Base-by-base conservation (phyloP, 2,797 vertebrate species). In the Synanceia verrucosa region DNA sequence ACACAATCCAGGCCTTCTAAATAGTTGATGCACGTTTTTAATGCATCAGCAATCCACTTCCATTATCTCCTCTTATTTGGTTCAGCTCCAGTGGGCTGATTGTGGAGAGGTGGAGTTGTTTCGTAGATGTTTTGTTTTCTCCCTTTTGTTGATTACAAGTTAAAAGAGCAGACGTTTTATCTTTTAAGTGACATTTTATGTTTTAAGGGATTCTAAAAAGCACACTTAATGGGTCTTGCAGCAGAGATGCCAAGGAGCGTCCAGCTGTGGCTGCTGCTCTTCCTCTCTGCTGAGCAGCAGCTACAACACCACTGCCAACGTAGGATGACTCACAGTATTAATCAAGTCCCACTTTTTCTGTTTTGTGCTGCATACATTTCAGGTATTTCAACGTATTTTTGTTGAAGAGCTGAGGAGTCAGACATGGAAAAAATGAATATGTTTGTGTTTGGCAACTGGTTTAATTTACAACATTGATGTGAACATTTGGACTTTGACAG, bases 11-110 rank as follows among this genome's bases (percentile, higher is more conserved):
- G 57, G 39, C 55, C 60, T 73, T 79, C 56, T 86, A 72, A 90
- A 87, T 81, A 78, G 61, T 88, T 86, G 73, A 88, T 90, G 79
- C 66, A 77, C 79, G 83, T 88, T 83, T 85, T 71, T 79, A 83
- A 84, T 88, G 83, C 77, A 77, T 86, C 79, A 78, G 79, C 70
- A 79, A 74, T 51, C 64, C 6, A 53, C 67, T 65, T 85, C 74
- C 72, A 81, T 90, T 79, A 81, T 81, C 81, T 77, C 72, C 39
- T 72, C 70, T 82, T 79, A 78, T 89, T 89, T 83, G 84, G 81
- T 84, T 81, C 41, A 11, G 73, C 53, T 86, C 83, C 84, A 88
- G 6, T 43, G 13, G 64, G 46, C 61, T 65, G 59, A 78, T 84
- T 79, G 71, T 48, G 58, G 62, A 66, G 63, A 78, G 37, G 52